Base-by-base conservation (phyloP, 1,140 invertebrate genomes). In the Pseudomyrmex sp. region DNA sequence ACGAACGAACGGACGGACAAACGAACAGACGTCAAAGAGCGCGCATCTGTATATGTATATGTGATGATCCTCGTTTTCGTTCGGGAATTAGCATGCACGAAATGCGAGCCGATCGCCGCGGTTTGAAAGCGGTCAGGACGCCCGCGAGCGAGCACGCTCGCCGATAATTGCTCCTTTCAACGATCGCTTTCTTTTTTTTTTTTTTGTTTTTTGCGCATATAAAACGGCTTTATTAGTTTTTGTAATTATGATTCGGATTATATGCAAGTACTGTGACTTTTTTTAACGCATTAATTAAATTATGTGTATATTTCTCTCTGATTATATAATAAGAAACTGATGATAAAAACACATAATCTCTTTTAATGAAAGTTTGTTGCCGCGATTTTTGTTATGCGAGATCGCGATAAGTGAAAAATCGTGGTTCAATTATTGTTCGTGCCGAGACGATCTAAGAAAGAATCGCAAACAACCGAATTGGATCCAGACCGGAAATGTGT, bases 1-100 rank as follows among this genome's bases (percentile, higher is more conserved):
- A 35, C 46, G 26, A 63, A 65, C 50, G 3, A 8, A 58, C 44
- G 15, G 0, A 65, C 18, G 18, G 15, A 72, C 52, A 2, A 35
- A 50, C 63, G 44, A 35, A 85, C 61, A 13, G 58, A 84, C 70
- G 23, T 77, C 72, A 12, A 2, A 12, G 23, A 69, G 7, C 12
- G 56, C 50, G 15, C 59, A 44, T 35, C 35, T 35, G 35, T 35
- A 35, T 9, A 2, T 26, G 10, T 20, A 7, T 68, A 54, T 48
- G 76, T 59, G 65, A 80, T 56, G 66, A 59, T 80, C 35, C 76
- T 80, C 76, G 66, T 79, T 79, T 70, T 70, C 65, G 65, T 69
- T 56, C 65, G 44, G 54, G 20, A 79, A 70, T 35, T 72, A 48
- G 15, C 66, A 72, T 72, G 66, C 76, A 58, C 20, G 54, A 50